These are phyloP conservation scores for Typhlichthys eigenmanni DNA, from an alignment of 2,797 vertebrate genomes.

Conservation along the genomic window DNA sequence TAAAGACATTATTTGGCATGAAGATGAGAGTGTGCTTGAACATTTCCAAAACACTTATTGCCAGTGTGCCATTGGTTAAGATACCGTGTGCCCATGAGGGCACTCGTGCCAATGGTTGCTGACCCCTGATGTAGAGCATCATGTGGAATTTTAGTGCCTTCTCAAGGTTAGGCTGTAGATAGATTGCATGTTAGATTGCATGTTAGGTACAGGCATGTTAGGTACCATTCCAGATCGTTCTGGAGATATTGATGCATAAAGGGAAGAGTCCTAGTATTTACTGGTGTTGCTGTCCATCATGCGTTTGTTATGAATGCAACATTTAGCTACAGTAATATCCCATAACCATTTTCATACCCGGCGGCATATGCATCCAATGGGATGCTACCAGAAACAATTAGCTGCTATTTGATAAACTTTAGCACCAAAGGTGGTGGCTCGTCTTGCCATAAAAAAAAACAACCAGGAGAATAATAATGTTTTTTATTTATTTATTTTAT, in stretches of 20 bases:
- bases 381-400: too few species aligned
- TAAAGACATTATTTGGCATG: too few species aligned
- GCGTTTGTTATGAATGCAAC: background rate
- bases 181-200: slow-evolving; percentile 18
- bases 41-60: too few species aligned
- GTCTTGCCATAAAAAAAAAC: background rate
- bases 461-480: slow-evolving; percentile 52
- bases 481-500: background rate
- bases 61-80: too few species aligned
- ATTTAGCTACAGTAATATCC: background rate
- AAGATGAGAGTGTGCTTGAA: too few species aligned
- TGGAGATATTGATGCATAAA: slow-evolving; percentile 20
- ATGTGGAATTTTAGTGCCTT: slow-evolving; percentile 72
- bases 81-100: too few species aligned
- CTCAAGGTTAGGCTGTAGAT: slow-evolving; percentile 54
- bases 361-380: too few species aligned
- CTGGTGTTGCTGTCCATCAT: background rate
- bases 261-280: slow-evolving; percentile 5
- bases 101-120: too few species aligned
- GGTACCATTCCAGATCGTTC: slow-evolving; percentile 30
- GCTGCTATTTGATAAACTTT: too few species aligned
- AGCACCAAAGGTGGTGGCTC: background rate
- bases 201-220: slow-evolving; percentile 37
- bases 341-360: too few species aligned
- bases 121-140: slow-evolving; percentile 21